Evolutionary conservation across 2,888 invertebrate species (phyloP), one percentile per base, ranked within the genome.

Genomic region (Napeogenes sylphis): DNA sequence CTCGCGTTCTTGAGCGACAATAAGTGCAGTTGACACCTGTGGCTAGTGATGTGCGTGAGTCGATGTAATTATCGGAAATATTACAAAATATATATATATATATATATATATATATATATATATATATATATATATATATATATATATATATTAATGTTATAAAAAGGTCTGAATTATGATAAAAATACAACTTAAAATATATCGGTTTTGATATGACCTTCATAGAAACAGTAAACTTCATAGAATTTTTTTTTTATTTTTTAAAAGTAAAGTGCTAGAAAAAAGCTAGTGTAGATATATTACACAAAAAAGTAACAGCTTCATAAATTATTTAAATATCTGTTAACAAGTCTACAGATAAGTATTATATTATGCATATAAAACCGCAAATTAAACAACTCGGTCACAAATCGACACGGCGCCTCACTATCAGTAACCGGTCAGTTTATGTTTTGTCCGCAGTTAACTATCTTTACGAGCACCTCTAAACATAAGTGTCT

Each of bases 401-500:
- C 56, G 56, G 62, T 51, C 64, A 51, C 53, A 42, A 58, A 75
- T 77, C 79, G 79, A 77, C 71, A 70, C 56, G 70, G 62, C 68
- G 75, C 68, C 66, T 71, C 87, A 78, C 88, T 87, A 85, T 70
- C 74, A 12, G 73, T 78, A 77, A 87, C 86, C 84, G 86, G 86
- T 80, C 87, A 85, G 80, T 88, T 89, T 88, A 88, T 86, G 87
- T 84, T 88, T 86, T 87, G 90, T 88, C 85, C 77, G 81, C 89
- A 87, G 89, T 90, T 89, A 88, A 88, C 89, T 89, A 90, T 90
- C 90, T 90, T 90, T 90, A 90, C 84, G 89, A 84, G 75, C 83
- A 82, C 75, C 89, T 87, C 89, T 88, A 89, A 89, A 89, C 90
- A 88, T 90, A 88, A 89, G 90, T 88, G 90, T 90, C 89, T 88